Conservation (phyloP, 2,113 vertebrate genomes). For the Solea senegalensis region DNA sequence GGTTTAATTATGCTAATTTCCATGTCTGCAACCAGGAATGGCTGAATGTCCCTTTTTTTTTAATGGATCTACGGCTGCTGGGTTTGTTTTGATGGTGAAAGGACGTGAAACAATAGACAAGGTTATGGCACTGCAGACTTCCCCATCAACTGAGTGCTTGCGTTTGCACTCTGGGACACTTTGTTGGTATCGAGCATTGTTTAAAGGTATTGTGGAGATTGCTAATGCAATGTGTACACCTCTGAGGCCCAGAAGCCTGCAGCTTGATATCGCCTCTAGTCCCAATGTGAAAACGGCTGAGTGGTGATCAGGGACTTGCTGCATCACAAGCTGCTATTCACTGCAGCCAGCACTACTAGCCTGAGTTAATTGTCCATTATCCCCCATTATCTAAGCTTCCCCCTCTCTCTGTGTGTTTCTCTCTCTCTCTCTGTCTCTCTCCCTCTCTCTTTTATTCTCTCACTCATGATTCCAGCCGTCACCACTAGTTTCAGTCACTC, state of each 20-base stretch:
- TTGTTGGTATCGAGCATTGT: conserved; percentile 74
- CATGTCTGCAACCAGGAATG: conserved; percentile 35
- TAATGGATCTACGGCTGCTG: conserved; percentile 58
- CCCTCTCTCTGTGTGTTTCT: background rate
- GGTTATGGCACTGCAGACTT: conserved; percentile 66
- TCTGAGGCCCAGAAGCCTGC: conserved; percentile 66
- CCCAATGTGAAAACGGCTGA: conserved; percentile 76
- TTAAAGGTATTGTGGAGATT: conserved; percentile 75
- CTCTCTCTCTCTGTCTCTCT: conserved; percentile 19
- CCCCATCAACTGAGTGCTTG: conserved; percentile 64
- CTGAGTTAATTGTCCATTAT: conserved; percentile 81
- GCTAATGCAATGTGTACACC: conserved; percentile 73
- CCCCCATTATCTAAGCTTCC: conserved; percentile 76
- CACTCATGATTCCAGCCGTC: conserved; percentile 61
- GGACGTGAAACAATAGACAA: conserved; percentile 77
- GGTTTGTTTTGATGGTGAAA: conserved; percentile 73
- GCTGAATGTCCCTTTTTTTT: conserved; percentile 44
- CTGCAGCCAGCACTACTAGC: conserved; percentile 66
- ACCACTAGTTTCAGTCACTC: conserved; percentile 59
- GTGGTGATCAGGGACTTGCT: conserved; percentile 73
- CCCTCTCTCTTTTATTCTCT: conserved; percentile 59
- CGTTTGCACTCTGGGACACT: conserved; percentile 73
- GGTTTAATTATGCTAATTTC: conserved; percentile 76
- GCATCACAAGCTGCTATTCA: conserved; percentile 75
- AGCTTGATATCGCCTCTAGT: conserved; percentile 72